Conservation (phyloP, 2,888 invertebrate genomes). For the Leptura quadrifasciata region DNA sequence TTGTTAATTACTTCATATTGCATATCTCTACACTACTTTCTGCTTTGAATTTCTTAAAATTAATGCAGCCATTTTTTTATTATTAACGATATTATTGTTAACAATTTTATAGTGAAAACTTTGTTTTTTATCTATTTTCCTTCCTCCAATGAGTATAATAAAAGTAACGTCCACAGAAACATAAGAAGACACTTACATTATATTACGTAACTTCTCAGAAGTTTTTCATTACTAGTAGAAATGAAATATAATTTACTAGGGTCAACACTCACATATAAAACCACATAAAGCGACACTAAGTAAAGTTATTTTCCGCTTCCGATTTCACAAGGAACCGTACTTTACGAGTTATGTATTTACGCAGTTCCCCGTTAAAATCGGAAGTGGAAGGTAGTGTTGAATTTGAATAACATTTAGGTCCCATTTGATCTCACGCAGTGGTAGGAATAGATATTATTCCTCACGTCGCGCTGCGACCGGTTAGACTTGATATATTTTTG, state of each 20-base stretch:
- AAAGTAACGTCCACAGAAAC: neutral
- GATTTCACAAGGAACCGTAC: neutral
- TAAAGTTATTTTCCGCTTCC: conserved; percentile 1
- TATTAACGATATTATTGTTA: neutral
- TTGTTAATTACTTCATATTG: too few relatives aligned
- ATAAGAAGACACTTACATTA: conserved; percentile 5
- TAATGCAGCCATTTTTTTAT: too few relatives aligned
- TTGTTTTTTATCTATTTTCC: neutral
- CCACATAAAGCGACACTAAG: conserved; percentile 7
- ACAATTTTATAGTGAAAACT: neutral
- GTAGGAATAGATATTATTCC: neutral
- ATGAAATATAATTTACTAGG: conserved; percentile 2
- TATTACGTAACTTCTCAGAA: conserved; percentile 3
- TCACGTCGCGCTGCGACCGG: neutral
- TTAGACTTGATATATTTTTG: too few relatives aligned
- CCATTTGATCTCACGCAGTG: neutral
- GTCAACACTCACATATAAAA: conserved; percentile 3
- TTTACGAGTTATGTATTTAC: conserved; percentile 3
- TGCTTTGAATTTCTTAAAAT: too few relatives aligned
- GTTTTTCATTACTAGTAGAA: conserved; percentile 1
- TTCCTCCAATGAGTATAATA: neutral
- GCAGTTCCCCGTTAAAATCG: neutral
- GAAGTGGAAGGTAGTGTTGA: neutral
- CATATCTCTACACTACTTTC: too few relatives aligned
- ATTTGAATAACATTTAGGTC: conserved; percentile 7